Conservation (phyloP, 2,888 invertebrate genomes). For the Reticulitermes lucifugus region DNA sequence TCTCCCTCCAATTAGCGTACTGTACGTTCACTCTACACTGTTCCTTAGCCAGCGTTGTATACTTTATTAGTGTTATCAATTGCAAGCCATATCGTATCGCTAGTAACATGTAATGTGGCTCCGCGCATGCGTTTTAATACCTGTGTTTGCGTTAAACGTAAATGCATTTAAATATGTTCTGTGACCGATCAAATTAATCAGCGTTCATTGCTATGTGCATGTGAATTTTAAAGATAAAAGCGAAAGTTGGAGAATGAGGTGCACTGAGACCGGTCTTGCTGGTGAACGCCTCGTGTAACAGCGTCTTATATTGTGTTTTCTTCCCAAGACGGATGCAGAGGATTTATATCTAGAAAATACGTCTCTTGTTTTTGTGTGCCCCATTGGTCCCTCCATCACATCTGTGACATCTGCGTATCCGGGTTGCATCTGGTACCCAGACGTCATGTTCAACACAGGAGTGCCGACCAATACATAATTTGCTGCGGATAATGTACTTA, state of each 20-base stretch:
- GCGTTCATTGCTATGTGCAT: background rate
- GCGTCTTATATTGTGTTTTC: background rate
- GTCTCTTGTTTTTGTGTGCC: background rate
- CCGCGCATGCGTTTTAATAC: background rate
- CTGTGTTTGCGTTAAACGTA: background rate
- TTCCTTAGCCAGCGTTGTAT: background rate
- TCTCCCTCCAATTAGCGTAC: background rate
- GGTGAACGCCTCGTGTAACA: background rate
- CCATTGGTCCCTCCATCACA: background rate
- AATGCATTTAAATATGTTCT: background rate
- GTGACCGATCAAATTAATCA: background rate
- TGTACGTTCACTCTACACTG: background rate
- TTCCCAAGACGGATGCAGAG: constrained; percentile 9
- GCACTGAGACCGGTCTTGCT: too few species aligned
- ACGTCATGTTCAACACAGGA: constrained; percentile 15
- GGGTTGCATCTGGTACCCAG: constrained; percentile 12
- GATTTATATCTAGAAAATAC: background rate
- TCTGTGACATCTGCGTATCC: background rate
- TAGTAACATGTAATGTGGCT: background rate
- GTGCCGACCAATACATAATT: too few species aligned
- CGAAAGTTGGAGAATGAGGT: too few species aligned
- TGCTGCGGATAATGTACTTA: too few species aligned
- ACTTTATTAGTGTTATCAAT: background rate
- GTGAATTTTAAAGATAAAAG: too few species aligned
- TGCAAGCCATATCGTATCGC: too few species aligned